These are phyloP conservation scores for Myotis yumanensis DNA, from an alignment of 2,113 vertebrate genomes.

Conservation along the genomic window DNA sequence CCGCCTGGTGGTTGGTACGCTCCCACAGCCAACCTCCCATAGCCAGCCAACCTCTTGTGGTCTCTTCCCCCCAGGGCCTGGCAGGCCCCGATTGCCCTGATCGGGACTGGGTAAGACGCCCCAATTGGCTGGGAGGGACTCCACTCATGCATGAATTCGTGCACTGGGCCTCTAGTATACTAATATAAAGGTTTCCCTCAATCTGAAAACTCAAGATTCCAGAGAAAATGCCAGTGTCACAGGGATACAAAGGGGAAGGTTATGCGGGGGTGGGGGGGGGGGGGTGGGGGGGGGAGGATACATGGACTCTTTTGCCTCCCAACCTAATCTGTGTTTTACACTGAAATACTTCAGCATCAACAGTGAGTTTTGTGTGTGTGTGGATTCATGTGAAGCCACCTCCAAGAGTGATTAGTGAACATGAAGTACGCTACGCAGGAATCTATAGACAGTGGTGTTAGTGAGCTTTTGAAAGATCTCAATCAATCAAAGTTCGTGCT, in stretches of 20 bases:
- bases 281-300: neutral
- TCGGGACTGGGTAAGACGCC: too few species aligned
- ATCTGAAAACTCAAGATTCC: neutral
- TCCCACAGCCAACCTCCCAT: too few species aligned
- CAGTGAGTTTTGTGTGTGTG: neutral
- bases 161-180: too few species aligned
- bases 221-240: neutral
- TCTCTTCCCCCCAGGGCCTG: too few species aligned
- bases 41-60: too few species aligned
- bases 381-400: neutral
- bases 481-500: rapidly evolving
- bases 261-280: too few species aligned
- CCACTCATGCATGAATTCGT: too few species aligned
- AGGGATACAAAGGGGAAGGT: neutral
- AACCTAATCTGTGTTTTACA: neutral
- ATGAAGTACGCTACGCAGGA: neutral
- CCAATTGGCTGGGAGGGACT: too few species aligned
- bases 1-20: too few species aligned
- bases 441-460: neutral
- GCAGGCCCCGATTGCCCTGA: too few species aligned
- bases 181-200: neutral
- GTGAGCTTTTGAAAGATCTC: neutral
- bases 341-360: neutral
- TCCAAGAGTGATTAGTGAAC: neutral
- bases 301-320: neutral